Evolutionary conservation across 2,888 invertebrate species (phyloP).

Genomic region (Morpho deidamia): DNA sequence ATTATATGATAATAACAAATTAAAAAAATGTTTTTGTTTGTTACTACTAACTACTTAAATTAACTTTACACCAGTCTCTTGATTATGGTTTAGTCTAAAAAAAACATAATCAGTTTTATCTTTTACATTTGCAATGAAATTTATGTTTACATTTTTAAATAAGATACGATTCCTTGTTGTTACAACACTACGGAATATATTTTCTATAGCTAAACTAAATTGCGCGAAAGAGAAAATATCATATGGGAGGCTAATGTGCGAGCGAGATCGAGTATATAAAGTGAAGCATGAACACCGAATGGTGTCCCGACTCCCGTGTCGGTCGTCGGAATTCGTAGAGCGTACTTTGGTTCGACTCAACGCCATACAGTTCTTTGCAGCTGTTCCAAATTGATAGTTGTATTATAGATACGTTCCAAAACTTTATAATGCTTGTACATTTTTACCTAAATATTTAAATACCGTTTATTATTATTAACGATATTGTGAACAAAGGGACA

Average conservation of each 20-base stretch:
- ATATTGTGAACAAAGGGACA: slow-evolving; percentile 27
- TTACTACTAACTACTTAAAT: no score
- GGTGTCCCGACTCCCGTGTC: no score
- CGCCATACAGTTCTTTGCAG: slow-evolving; percentile 32
- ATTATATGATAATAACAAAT: no score
- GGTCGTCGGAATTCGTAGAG: no score
- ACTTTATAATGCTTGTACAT: slow-evolving; percentile 21
- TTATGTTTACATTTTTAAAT: no score
- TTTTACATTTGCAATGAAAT: no score
- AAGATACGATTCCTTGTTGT: no score
- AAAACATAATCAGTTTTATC: no score
- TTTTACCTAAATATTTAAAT: slow-evolving; percentile 14
- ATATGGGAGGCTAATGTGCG: slow-evolving; percentile 3
- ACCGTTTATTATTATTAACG: slow-evolving; percentile 9
- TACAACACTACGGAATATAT: slow-evolving; percentile 15
- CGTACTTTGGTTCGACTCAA: slow-evolving; percentile 22
- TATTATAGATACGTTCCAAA: slow-evolving; percentile 23
- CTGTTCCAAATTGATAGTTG: slow-evolving; percentile 37
- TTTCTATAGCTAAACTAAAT: neutral
- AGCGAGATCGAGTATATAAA: slow-evolving; percentile 28
- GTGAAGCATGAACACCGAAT: slow-evolving; percentile 22
- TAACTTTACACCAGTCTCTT: no score
- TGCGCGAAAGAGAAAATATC: slow-evolving; percentile 5
- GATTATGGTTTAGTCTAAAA: no score
- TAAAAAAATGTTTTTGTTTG: no score